A percentile compares a stretch with the other conserved stretches of the same genome.
These are phyloP conservation scores for Lasiurus cinereus DNA, from an alignment of 2,113 vertebrate species.

Conservation along the genomic window DNA sequence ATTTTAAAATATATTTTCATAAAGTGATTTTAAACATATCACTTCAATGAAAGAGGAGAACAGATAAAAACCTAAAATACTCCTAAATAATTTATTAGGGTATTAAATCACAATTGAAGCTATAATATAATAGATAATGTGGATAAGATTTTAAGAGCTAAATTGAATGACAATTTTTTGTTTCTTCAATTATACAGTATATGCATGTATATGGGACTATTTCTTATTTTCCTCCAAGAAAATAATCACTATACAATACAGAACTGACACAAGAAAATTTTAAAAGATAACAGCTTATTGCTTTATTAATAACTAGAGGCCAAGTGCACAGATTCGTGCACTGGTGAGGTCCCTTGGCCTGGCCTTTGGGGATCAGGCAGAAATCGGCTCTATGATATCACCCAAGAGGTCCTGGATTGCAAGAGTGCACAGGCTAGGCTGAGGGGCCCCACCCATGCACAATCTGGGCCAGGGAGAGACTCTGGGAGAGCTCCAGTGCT, in stretches of 20 bases:
- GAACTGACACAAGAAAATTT: background rate
- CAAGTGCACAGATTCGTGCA: too few relatives aligned
- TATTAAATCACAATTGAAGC: background rate
- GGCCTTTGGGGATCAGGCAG: fast-evolving
- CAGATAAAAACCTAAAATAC: slow-evolving; percentile 7
- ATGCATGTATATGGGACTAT: background rate
- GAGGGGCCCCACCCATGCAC: too few relatives aligned
- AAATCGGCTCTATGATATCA: too few relatives aligned
- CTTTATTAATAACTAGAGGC: background rate
- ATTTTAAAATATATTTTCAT: slow-evolving; percentile 11
- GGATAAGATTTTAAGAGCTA: background rate
- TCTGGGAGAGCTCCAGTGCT: too few relatives aligned
- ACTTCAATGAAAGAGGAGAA: background rate
- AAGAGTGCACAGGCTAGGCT: too few relatives aligned
- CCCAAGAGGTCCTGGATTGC: too few relatives aligned
- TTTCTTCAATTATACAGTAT: background rate
- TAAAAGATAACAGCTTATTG: background rate
- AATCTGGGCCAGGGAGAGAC: too few relatives aligned
- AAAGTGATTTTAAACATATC: background rate
- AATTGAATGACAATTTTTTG: background rate
- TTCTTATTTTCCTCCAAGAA: background rate
- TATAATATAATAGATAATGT: background rate
- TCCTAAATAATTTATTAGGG: background rate
- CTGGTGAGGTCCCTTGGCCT: too few relatives aligned
- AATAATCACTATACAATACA: background rate